Percentiles rank a stretch among this genome's conserved stretches.
These are phyloP conservation scores for Thaleichthys pacificus DNA, from an alignment of 2,797 vertebrate species.

Conservation along the genomic window DNA sequence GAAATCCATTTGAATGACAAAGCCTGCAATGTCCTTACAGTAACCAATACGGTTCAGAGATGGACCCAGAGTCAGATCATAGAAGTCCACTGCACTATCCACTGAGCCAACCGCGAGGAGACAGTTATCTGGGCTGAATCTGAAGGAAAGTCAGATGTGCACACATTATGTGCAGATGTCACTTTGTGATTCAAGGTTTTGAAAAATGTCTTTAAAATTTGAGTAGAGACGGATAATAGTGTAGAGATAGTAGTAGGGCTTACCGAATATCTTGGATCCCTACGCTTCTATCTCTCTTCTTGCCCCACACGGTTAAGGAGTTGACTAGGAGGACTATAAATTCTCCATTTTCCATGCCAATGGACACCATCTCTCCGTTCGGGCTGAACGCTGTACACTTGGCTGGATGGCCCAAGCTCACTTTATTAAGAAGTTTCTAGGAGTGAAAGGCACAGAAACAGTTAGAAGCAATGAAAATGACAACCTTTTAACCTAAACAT, in stretches of 20 bases:
- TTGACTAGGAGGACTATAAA: slow-evolving; percentile 90
- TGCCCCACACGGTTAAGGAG: slow-evolving; percentile 93
- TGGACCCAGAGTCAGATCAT: slow-evolving; percentile 91
- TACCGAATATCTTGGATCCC: slow-evolving; percentile 92
- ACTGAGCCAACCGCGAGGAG: slow-evolving; percentile 90
- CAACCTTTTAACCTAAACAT: too few relatives aligned
- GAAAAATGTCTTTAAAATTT: too few relatives aligned
- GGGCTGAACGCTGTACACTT: slow-evolving; percentile 88
- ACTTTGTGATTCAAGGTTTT: too few relatives aligned
- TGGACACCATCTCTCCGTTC: slow-evolving; percentile 92
- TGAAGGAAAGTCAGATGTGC: slow-evolving; percentile 45
- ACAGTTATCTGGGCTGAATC: slow-evolving; percentile 92
- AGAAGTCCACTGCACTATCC: slow-evolving; percentile 92
- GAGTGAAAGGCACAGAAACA: slow-evolving; percentile 5
- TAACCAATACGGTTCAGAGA: slow-evolving; percentile 91
- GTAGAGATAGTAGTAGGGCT: background rate
- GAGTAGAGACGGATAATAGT: background rate
- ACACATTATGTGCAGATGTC: too few relatives aligned
- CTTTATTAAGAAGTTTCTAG: slow-evolving; percentile 94
- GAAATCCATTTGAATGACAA: slow-evolving; percentile 93
- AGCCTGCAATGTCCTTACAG: slow-evolving; percentile 92
- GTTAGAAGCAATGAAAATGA: background rate
- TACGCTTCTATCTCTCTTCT: slow-evolving; percentile 90
- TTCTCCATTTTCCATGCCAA: slow-evolving; percentile 96
- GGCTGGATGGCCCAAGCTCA: slow-evolving; percentile 88